Evolutionary conservation across 2,888 invertebrate genomes (phyloP).

Genomic region (Fragum whitleyi): DNA sequence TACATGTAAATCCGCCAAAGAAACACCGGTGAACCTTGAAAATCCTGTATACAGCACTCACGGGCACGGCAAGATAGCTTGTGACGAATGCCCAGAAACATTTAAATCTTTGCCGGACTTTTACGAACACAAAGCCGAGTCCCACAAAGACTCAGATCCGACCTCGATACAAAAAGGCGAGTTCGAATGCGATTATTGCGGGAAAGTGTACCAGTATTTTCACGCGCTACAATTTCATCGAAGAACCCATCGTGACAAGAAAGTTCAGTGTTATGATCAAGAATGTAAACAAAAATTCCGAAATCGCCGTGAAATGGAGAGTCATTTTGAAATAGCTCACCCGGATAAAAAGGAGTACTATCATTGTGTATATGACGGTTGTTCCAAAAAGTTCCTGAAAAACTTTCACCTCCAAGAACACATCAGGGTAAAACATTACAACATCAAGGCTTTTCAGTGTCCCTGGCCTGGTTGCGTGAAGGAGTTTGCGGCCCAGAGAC

Average conservation of each 20-base stretch:
- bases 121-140: slow-evolving; percentile 67
- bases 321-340: slow-evolving; percentile 64
- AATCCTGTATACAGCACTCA: not conserved
- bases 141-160: slow-evolving; percentile 60
- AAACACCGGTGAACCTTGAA: slow-evolving; percentile 25
- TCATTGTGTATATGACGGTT: slow-evolving; percentile 71
- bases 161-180: slow-evolving; percentile 33
- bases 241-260: slow-evolving; percentile 63
- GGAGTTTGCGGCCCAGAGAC: slow-evolving; percentile 73
- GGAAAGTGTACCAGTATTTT: slow-evolving; percentile 60
- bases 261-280: slow-evolving; percentile 56
- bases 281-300: slow-evolving; percentile 61
- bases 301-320: slow-evolving; percentile 60
- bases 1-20: slow-evolving; percentile 61
- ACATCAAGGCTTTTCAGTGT: slow-evolving; percentile 71
- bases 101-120: slow-evolving; percentile 69
- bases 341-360: slow-evolving; percentile 65
- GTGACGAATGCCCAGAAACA: slow-evolving; percentile 70
- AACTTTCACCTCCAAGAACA: slow-evolving; percentile 75
- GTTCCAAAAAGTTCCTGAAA: slow-evolving; percentile 71
- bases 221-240: slow-evolving; percentile 65
- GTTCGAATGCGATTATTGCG: slow-evolving; percentile 66
- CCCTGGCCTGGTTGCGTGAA: slow-evolving; percentile 75
- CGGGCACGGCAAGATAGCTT: slow-evolving; percentile 53
- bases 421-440: slow-evolving; percentile 73